Percentiles rank a stretch among this genome's conserved stretches.
These are phyloP conservation scores for Cardiocondyla obscurior DNA, from an alignment of 1,140 invertebrate genomes.

Conservation along the genomic window DNA sequence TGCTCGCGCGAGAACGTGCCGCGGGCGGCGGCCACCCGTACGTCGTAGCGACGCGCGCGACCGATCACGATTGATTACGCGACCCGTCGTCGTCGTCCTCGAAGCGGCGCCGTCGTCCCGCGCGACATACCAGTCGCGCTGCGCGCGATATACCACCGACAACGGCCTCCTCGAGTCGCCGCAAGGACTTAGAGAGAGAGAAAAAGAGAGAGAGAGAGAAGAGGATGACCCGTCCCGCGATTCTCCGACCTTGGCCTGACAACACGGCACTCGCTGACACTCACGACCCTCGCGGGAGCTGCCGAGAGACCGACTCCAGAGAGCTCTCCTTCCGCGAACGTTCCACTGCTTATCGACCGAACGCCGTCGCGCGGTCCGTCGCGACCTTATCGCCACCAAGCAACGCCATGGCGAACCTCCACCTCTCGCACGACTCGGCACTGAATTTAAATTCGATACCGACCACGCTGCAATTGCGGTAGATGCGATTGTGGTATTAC, in stretches of 20 bases:
- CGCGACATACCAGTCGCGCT: slow-evolving; percentile 43
- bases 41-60: slow-evolving; percentile 6
- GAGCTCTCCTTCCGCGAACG: slow-evolving; percentile 56
- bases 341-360: slow-evolving; percentile 76
- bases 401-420: neutral
- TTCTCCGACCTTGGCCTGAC: slow-evolving; percentile 50
- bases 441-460: slow-evolving; percentile 11
- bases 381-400: neutral
- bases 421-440: neutral
- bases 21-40: slow-evolving; percentile 20
- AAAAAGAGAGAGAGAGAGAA: neutral
- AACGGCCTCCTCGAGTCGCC: neutral
- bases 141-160: neutral
- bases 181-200: neutral
- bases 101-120: neutral
- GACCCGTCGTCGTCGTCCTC: slow-evolving; percentile 42
- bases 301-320: slow-evolving; percentile 56
- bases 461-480: too few species aligned
- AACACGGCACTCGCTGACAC: too few species aligned
- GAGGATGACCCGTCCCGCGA: slow-evolving; percentile 5
- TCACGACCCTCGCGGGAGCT: slow-evolving; percentile 15
- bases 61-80: slow-evolving; percentile 19
- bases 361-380: slow-evolving; percentile 73
- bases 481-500: neutral
- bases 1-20: slow-evolving; percentile 14